Evolutionary conservation across 1,140 invertebrate genomes (phyloP), one percentile per base, ranked within the genome.

Genomic region (Drosophila lowei): DNA sequence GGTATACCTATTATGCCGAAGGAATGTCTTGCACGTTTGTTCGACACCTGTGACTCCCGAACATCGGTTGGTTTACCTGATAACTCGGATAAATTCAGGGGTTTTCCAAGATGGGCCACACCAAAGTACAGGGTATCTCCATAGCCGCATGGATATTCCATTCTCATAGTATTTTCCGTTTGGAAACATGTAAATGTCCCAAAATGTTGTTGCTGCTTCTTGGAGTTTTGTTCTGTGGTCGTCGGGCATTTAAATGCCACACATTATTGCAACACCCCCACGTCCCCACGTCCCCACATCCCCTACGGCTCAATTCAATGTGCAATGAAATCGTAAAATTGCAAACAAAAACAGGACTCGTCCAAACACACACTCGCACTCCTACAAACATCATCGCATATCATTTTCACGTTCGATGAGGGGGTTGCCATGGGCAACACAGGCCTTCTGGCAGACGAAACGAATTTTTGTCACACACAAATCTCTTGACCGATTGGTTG

Each of bases 211-310:
- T 74, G 49, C 28, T 59, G 68, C 59, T 71, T 55, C 70, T 84
- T 84, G 79, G 79, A 79, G 79, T 84, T 83, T 84, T 66, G 81
- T 86, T 86, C 74, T 85, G 80, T 44, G 80, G 80, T 81, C 75
- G 79, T 60, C 49, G 77, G 71, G 64, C 81, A 86, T 85, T 85
- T 85, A 85, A 85, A 80, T 85, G 67, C 74, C 79, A 48, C 79
- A 81, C 79, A 81, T 81, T 81, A 81, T 84, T 79, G 79, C 75
- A 81, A 78, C 48, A 48, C 59, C 50, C n/a, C 21, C 9, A 11
- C n/a, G 1, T 0, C 11, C 16, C 15, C 16, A 8, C 21, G 8
- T 4, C 8, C 6, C 25, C 9, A 47, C 21, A 66, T 23, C 43
- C 62, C 30, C 21, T 48, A 34, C 48, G 58, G 38, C 49, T 49